Evolutionary conservation across 2,888 invertebrate species (phyloP), one percentile per base, ranked within the genome.

Genomic region (Achlya flavicornis): DNA sequence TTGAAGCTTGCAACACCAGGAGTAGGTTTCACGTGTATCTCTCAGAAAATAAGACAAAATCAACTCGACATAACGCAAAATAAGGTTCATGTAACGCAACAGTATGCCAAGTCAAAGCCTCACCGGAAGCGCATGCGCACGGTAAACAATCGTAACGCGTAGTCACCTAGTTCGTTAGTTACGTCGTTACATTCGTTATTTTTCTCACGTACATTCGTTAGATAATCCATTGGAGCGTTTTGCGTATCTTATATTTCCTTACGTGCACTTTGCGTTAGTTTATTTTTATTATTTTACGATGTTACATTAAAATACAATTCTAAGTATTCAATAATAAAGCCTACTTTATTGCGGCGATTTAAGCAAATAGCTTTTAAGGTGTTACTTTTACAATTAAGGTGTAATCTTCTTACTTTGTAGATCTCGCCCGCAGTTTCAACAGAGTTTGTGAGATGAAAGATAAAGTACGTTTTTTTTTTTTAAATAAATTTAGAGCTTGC

Each of bases 131-230:
- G 53, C 53, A 11, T 53, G 64, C 61, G 58, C 57, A 46, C 64
- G 16, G 35, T 66, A 73, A 73, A 77, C 77, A 73, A 74, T 79
- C 72, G 69, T 70, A 72, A 63, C 65, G 71, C 75, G 68, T 75
- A 74, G 71, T 68, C 68, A 62, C 66, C 61, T 65, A 68, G 67
- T 73, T 68, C 70, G 68, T 72, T 35, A 67, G 66, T 65, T 38
- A 41, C 41, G 41, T 12, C 80, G 79, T 82, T 73, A 70, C 68
- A 73, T 71, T 76, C 78, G 72, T 77, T 70, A 75, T 76, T 80
- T 79, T 85, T 86, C 86, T 81, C 86, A 87, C 83, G 82, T 73
- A 65, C 63, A 72, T 87, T 85, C 76, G 73, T 81, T 86, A 86
- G 33, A 38, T 58, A 58, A 58, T 58, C 16, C 16, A 38, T 58